Conservation (phyloP, 2,888 invertebrate species). For the Colostygia pectinataria region DNA sequence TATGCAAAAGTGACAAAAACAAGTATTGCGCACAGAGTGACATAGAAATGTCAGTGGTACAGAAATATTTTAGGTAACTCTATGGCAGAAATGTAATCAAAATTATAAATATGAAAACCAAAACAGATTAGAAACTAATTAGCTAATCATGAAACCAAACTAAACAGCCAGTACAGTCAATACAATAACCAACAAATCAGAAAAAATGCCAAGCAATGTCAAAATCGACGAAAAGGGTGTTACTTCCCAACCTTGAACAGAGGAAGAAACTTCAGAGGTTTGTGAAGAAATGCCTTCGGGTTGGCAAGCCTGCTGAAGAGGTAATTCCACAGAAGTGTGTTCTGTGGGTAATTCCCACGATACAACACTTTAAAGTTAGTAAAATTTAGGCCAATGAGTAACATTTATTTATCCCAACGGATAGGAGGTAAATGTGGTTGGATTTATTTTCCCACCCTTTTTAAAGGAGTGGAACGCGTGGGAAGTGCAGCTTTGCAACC, state of each 20-base stretch:
- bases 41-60: too few species aligned
- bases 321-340: background rate
- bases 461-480: slow-evolving; percentile 15
- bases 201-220: slow-evolving; percentile 9
- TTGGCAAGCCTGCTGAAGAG: slow-evolving; percentile 1
- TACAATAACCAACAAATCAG: background rate
- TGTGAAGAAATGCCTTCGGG: background rate
- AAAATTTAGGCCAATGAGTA: too few species aligned
- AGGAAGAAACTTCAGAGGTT: slow-evolving; percentile 7
- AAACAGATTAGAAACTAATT: background rate
- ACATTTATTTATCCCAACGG: too few species aligned
- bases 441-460: too few species aligned
- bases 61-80: too few species aligned
- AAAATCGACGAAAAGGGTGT: background rate
- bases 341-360: too few species aligned
- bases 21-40: too few species aligned
- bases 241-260: background rate
- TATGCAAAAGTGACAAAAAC: too few species aligned
- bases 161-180: background rate
- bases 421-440: too few species aligned
- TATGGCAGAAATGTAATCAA: too few species aligned
- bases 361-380: too few species aligned
- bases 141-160: background rate
- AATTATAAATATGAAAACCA: slow-evolving; percentile 16
- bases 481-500: slow-evolving; percentile 25